Evolutionary conservation across 2,888 invertebrate genomes (phyloP).

Genomic region (Seira ritae): DNA sequence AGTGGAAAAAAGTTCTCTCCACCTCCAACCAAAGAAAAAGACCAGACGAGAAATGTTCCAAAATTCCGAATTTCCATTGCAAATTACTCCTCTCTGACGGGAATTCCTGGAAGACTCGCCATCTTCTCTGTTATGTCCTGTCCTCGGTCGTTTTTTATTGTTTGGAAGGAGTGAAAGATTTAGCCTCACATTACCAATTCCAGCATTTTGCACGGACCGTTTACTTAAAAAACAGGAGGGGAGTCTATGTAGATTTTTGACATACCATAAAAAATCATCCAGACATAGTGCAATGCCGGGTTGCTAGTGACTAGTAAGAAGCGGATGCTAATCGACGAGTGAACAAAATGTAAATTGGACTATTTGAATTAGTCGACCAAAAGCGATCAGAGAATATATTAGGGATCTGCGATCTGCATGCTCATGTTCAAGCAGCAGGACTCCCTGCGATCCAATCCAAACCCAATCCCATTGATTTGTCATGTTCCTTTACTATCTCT

Average conservation of each 20-base stretch:
- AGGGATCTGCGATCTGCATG: too few relatives aligned
- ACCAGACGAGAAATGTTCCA: neutral
- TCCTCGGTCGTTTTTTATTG: constrained; percentile 4
- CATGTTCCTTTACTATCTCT: neutral
- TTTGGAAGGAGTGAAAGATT: neutral
- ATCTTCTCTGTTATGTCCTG: constrained; percentile 23
- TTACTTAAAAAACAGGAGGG: neutral
- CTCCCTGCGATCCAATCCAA: neutral
- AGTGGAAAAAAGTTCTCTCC: constrained; percentile 9
- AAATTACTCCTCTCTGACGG: constrained; percentile 51
- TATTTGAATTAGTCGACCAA: constrained; percentile 10
- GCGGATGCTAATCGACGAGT: constrained; percentile 37
- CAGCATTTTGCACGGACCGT: too few relatives aligned
- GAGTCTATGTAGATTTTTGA: neutral
- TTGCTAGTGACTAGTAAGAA: too few relatives aligned
- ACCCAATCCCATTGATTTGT: neutral
- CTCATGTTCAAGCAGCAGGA: neutral
- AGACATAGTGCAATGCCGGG: neutral
- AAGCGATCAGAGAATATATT: neutral
- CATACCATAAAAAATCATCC: neutral
- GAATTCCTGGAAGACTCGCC: constrained; percentile 40
- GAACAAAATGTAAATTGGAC: constrained; percentile 33
- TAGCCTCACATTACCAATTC: too few relatives aligned
- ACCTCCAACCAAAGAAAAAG: neutral
- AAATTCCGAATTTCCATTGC: constrained; percentile 48